Evolutionary conservation across 2,888 invertebrate genomes (phyloP).

Genomic region (Coecobrya sp.): DNA sequence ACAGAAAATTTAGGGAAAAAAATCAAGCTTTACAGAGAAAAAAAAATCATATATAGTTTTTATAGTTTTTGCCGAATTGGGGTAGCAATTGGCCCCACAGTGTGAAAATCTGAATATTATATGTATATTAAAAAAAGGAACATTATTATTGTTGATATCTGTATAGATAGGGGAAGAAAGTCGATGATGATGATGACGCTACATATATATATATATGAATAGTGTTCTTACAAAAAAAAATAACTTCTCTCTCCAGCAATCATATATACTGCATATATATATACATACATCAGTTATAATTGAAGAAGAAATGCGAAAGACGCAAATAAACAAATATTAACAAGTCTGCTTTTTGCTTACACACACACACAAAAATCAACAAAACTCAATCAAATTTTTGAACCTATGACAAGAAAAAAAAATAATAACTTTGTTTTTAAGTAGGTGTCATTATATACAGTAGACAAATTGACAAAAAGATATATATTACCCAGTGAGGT

Average conservation of each 20-base stretch:
- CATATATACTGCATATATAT: too few relatives aligned
- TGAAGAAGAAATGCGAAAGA: background rate
- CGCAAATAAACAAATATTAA: background rate
- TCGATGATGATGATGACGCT: background rate
- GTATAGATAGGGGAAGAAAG: background rate
- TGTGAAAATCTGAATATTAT: background rate
- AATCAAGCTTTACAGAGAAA: constrained; percentile 2
- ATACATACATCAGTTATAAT: background rate
- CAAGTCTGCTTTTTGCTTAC: constrained; percentile 36
- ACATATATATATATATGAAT: too few relatives aligned
- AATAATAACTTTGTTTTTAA: too few relatives aligned
- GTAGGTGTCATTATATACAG: too few relatives aligned
- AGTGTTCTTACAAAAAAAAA: background rate
- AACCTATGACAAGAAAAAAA: background rate
- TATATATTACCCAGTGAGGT: too few relatives aligned
- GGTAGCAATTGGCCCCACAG: background rate
- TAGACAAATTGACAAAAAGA: too few relatives aligned
- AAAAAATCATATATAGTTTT: constrained; percentile 7
- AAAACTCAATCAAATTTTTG: too few relatives aligned
- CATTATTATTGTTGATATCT: constrained; percentile 16
- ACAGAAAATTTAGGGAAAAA: background rate
- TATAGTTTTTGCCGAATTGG: background rate
- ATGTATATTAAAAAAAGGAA: background rate
- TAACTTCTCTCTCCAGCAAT: background rate
- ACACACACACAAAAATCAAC: background rate